Evolutionary conservation across 2,797 vertebrate species (phyloP).

Genomic region (Heterohyrax brucei): DNA sequence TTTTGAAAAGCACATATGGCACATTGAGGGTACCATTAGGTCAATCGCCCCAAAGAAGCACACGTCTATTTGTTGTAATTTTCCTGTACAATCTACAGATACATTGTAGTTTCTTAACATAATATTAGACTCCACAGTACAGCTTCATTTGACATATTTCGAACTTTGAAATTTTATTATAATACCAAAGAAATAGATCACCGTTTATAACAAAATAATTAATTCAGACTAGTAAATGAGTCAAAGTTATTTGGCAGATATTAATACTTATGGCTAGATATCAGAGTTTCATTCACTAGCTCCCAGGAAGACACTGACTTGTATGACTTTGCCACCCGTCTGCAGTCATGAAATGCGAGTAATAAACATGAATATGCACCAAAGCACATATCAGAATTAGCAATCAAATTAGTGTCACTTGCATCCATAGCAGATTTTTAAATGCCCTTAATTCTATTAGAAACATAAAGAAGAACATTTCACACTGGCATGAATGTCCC

Average conservation of each 20-base stretch:
- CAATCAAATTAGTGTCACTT: slow-evolving; percentile 70
- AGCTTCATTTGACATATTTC: background rate
- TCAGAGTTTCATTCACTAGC: background rate
- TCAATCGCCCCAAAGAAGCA: background rate
- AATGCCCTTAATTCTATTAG: slow-evolving; percentile 21
- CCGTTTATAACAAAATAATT: slow-evolving; percentile 32
- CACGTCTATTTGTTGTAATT: background rate
- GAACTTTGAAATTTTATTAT: slow-evolving; percentile 15
- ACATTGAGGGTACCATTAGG: background rate
- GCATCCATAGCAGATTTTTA: slow-evolving; percentile 61
- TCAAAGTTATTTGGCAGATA: background rate
- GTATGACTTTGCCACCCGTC: background rate
- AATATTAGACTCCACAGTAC: background rate
- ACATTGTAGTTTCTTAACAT: background rate
- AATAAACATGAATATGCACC: slow-evolving; percentile 70
- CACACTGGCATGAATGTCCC: background rate
- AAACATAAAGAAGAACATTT: slow-evolving; percentile 7
- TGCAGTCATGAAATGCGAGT: slow-evolving; percentile 62
- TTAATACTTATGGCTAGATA: background rate
- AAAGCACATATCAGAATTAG: slow-evolving; percentile 64
- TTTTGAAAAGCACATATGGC: background rate
- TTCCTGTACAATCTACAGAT: background rate
- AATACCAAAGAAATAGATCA: slow-evolving; percentile 6
- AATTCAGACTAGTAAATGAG: slow-evolving; percentile 22
- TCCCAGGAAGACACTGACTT: background rate